phyloP scores from a whole-genome alignment of 2,888 invertebrate species.

The Elegia similella region DNA sequence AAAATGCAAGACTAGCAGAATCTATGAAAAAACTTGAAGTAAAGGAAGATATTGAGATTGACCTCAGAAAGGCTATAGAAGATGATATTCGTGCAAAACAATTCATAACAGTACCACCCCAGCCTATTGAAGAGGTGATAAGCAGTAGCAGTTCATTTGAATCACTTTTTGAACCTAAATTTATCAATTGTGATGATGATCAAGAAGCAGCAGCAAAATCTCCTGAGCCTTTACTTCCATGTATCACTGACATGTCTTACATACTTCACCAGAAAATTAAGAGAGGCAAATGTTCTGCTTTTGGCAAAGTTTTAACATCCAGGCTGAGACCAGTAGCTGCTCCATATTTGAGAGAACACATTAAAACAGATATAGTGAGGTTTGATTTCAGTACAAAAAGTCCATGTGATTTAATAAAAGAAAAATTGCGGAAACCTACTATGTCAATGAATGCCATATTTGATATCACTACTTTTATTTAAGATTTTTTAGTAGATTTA shows the following conservation, averaged over 20 bases:
- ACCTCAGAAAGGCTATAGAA: conserved; percentile 57
- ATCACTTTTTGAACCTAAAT: conserved; percentile 45
- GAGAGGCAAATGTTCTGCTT: conserved; percentile 52
- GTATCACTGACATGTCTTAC: conserved; percentile 57
- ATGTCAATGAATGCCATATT: conserved; percentile 19
- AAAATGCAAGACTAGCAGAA: conserved; percentile 43
- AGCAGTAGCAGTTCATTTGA: conserved; percentile 55
- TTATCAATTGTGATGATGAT: conserved; percentile 35
- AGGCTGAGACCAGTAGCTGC: conserved; percentile 51
- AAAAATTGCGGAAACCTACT: conserved; percentile 41
- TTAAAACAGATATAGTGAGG: conserved; percentile 37
- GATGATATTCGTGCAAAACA: conserved; percentile 31
- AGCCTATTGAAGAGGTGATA: conserved; percentile 27
- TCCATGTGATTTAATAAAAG: conserved; percentile 61
- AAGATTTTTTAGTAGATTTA: neutral
- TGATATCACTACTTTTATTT: conserved; percentile 21
- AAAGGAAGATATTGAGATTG: conserved; percentile 52
- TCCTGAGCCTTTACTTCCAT: conserved; percentile 43
- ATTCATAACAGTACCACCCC: conserved; percentile 15
- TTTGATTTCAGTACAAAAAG: conserved; percentile 64
- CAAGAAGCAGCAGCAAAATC: conserved; percentile 21
- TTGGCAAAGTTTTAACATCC: conserved; percentile 60
- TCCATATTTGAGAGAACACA: conserved; percentile 48
- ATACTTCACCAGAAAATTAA: conserved; percentile 48
- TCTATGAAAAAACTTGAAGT: conserved; percentile 42